Conservation (phyloP, 2,113 vertebrate genomes). For the Neoarius graeffei region DNA sequence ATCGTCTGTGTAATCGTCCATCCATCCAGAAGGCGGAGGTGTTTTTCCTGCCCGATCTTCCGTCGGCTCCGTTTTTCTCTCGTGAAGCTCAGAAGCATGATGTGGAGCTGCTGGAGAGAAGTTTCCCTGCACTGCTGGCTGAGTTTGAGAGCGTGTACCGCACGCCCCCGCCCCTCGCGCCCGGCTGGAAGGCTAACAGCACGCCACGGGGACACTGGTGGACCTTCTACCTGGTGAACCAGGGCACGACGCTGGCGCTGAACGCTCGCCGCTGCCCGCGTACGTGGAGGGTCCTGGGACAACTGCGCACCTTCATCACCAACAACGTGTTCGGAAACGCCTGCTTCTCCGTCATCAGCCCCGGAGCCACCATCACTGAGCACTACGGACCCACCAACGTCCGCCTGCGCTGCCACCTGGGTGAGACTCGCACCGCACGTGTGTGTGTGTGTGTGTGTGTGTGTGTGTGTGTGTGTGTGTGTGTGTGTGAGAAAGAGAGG, state of each 20-base stretch:
- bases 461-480: not conserved
- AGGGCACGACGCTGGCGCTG: conserved; percentile 88
- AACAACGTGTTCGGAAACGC: conserved; percentile 98
- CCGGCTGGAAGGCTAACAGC: conserved; percentile 92
- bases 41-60: conserved; percentile 94
- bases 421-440: conserved; percentile 58
- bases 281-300: conserved; percentile 91
- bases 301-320: conserved; percentile 94
- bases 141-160: conserved; percentile 94
- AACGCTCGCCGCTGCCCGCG: conserved; percentile 94
- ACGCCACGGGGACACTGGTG: conserved; percentile 92
- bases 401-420: conserved; percentile 93
- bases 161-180: conserved; percentile 84
- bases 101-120: conserved; percentile 92
- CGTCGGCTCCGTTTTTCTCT: conserved; percentile 89
- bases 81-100: conserved; percentile 95
- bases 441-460: conserved; percentile 1
- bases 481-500: not conserved
- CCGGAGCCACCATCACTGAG: conserved; percentile 87
- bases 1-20: conserved; percentile 80
- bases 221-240: conserved; percentile 96
- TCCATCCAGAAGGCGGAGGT: conserved; percentile 96
- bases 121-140: conserved; percentile 88
- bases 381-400: conserved; percentile 97
- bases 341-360: conserved; percentile 92